Evolutionary conservation across 64 coral and sea anemone genomes (phyloP).

Genomic region (Orbicella faveolata): DNA sequence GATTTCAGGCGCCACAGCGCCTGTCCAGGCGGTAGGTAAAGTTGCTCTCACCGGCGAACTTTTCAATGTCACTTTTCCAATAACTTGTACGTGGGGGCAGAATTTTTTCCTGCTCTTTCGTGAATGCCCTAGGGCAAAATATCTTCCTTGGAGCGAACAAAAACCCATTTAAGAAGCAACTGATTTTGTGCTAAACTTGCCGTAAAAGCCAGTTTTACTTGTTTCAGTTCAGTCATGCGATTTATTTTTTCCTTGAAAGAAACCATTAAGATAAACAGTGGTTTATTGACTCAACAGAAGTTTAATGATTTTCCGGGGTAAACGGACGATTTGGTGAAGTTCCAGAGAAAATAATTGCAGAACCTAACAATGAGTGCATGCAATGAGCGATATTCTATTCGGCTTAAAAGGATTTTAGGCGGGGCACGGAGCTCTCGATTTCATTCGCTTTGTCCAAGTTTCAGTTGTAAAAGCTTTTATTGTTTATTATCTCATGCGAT

Average conservation of each 20-base stretch:
- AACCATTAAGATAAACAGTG: constrained; percentile 19
- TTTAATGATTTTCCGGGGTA: constrained; percentile 33
- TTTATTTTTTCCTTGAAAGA: not conserved
- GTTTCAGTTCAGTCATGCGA: too few species aligned
- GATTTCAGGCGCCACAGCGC: constrained; percentile 8
- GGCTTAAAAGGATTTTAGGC: not conserved
- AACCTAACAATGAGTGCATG: not conserved
- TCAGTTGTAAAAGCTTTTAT: not conserved
- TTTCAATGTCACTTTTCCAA: constrained; percentile 1
- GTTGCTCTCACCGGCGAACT: not conserved
- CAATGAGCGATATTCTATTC: not conserved
- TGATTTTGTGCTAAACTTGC: not conserved
- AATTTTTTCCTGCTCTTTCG: not conserved
- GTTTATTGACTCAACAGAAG: constrained; percentile 1
- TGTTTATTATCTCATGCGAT: not conserved
- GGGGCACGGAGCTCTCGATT: not conserved
- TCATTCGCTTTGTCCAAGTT: constrained; percentile 1
- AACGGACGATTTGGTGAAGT: not conserved
- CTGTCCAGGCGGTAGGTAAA: constrained; percentile 7
- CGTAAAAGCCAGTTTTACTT: not conserved
- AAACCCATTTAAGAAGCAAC: not conserved
- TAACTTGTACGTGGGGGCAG: not conserved
- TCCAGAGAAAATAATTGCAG: constrained; percentile 18
- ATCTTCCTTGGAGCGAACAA: not conserved
- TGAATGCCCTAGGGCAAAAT: too few species aligned